Conservation (phyloP, 2,888 invertebrate genomes). For the Sipha maydis region DNA sequence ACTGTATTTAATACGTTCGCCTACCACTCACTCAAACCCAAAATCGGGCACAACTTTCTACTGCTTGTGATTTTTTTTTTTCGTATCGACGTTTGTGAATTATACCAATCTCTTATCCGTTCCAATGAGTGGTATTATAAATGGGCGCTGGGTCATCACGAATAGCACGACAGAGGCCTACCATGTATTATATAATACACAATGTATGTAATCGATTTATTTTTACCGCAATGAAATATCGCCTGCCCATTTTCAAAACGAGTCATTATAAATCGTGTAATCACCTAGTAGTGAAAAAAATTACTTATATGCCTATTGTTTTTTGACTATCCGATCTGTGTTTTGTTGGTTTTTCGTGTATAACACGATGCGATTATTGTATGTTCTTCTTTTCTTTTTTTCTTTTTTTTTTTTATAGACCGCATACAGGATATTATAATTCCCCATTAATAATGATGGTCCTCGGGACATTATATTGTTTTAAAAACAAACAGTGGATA, state of each 20-base stretch:
- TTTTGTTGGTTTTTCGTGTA: constrained; percentile 28
- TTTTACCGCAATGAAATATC: constrained; percentile 41
- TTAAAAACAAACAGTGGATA: constrained; percentile 50
- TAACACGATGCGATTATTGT: neutral
- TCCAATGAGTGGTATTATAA: neutral
- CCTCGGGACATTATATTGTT: constrained; percentile 59
- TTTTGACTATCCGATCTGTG: constrained; percentile 45
- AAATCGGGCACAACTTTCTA: constrained; percentile 46
- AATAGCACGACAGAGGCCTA: constrained; percentile 20
- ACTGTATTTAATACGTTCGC: neutral
- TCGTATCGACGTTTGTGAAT: constrained; percentile 24
- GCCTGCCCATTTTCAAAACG: constrained; percentile 23
- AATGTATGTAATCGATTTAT: constrained; percentile 7
- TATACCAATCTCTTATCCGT: neutral
- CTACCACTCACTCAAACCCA: constrained; percentile 23
- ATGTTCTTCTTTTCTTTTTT: neutral
- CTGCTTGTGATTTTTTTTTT: neutral
- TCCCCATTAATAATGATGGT: constrained; percentile 54
- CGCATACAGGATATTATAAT: constrained; percentile 53
- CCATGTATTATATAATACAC: neutral
- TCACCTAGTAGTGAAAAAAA: neutral
- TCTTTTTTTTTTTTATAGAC: constrained; percentile 10
- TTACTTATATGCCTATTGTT: constrained; percentile 33
- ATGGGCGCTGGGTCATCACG: constrained; percentile 40
- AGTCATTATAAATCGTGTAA: constrained; percentile 38